phyloP scores from a whole-genome alignment of 1,140 invertebrate species.

The Gryllus bimaculatus region DNA sequence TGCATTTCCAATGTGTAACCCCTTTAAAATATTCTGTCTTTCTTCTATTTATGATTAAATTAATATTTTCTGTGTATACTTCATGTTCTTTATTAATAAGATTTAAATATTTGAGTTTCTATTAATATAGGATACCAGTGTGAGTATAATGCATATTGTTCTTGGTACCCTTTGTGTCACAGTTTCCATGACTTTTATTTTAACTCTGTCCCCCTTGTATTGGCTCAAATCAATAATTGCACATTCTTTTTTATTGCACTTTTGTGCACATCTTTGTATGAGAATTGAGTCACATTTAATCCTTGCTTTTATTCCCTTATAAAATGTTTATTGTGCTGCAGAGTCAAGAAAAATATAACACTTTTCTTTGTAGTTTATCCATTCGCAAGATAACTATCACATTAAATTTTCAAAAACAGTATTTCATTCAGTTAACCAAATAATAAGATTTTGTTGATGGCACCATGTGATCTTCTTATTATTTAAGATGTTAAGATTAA shows the following conservation, averaged over 20 bases:
- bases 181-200: neutral
- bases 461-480: neutral
- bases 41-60: neutral
- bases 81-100: constrained; percentile 6
- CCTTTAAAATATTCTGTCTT: neutral
- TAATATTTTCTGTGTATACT: constrained; percentile 6
- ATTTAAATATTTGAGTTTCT: neutral
- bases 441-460: neutral
- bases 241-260: constrained; percentile 1
- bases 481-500: neutral
- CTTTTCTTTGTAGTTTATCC: no score
- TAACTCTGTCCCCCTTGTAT: neutral
- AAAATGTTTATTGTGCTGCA: neutral
- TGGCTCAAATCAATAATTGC: constrained; percentile 4
- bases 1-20: constrained; percentile 22
- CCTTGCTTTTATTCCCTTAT: neutral
- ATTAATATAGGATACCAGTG: neutral
- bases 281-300: neutral
- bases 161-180: neutral
- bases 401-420: neutral
- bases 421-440: neutral
- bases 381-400: no score
- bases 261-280: constrained; percentile 4
- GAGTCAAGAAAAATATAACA: neutral
- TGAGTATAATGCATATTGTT: neutral